A percentile compares a stretch with the other conserved stretches of the same genome.
Conservation (phyloP, 2,888 invertebrate species). For the Lamellibrachia satsuma region DNA sequence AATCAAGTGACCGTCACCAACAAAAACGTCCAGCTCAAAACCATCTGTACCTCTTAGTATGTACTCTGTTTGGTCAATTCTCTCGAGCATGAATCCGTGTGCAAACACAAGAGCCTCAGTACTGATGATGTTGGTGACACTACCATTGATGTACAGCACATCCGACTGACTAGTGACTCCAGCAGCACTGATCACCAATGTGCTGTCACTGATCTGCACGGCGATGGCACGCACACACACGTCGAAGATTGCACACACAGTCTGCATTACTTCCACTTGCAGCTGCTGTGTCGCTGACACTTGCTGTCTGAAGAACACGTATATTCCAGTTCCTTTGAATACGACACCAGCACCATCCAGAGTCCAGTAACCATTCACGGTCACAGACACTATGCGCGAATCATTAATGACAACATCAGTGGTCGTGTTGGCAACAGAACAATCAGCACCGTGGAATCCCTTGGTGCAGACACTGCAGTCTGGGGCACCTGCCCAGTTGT, state of each 20-base stretch:
- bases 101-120: not conserved
- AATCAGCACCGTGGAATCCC: conserved; percentile 40
- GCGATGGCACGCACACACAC: conserved; percentile 36
- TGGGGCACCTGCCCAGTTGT: conserved; percentile 34
- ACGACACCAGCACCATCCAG: conserved; percentile 46
- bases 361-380: conserved; percentile 43
- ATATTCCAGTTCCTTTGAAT: conserved; percentile 39
- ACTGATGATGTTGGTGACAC: not conserved
- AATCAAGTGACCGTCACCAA: not conserved
- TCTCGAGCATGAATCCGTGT: not conserved
- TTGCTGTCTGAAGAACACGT: conserved; percentile 30
- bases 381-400: conserved; percentile 32
- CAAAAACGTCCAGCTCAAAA: conserved; percentile 1
- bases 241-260: conserved; percentile 34
- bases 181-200: not conserved
- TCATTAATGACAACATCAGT: not conserved
- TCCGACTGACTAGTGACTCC: not conserved
- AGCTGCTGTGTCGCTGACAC: not conserved
- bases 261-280: conserved; percentile 35
- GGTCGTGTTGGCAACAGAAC: conserved; percentile 26
- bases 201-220: conserved; percentile 29
- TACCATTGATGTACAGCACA: not conserved
- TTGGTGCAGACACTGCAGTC: conserved; percentile 37
- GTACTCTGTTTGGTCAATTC: not conserved
- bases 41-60: not conserved